phyloP scores from a whole-genome alignment of 2,888 invertebrate species.

The Laothoe populi region DNA sequence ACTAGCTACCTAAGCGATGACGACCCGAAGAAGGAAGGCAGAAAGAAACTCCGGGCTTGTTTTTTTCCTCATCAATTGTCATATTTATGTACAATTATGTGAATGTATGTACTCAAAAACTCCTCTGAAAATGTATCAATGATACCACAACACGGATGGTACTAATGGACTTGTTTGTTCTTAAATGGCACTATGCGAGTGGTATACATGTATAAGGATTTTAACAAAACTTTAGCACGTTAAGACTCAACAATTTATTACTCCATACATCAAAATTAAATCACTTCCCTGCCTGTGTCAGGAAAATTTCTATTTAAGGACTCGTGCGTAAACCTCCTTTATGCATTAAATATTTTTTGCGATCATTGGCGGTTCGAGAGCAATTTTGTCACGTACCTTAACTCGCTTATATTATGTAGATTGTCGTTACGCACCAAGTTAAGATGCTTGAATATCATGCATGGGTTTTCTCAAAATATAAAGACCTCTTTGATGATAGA shows the following conservation, averaged over 20 bases:
- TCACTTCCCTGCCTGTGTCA: neutral
- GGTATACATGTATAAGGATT: no score
- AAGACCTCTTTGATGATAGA: no score
- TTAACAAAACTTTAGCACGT: neutral
- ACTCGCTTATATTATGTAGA: neutral
- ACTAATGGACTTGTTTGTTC: no score
- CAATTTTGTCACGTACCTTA: conserved; percentile 17
- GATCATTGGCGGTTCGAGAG: conserved; percentile 14
- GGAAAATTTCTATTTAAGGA: neutral
- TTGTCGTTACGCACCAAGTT: neutral
- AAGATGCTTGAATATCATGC: neutral
- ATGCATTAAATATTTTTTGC: conserved; percentile 24
- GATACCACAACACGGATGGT: no score
- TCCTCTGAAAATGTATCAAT: no score
- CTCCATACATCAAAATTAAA: neutral
- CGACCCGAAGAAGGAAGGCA: no score
- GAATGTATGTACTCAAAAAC: no score
- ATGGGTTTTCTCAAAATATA: neutral
- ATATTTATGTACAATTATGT: no score
- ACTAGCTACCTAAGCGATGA: no score
- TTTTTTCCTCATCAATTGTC: no score
- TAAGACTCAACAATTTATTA: neutral
- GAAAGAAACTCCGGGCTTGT: no score
- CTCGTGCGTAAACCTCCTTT: conserved; percentile 19
- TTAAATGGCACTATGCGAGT: no score